Percentiles rank a stretch among this genome's conserved stretches.
Evolutionary conservation across 2,113 vertebrate genomes (phyloP).

Genomic region (Ariopsis seemanni): DNA sequence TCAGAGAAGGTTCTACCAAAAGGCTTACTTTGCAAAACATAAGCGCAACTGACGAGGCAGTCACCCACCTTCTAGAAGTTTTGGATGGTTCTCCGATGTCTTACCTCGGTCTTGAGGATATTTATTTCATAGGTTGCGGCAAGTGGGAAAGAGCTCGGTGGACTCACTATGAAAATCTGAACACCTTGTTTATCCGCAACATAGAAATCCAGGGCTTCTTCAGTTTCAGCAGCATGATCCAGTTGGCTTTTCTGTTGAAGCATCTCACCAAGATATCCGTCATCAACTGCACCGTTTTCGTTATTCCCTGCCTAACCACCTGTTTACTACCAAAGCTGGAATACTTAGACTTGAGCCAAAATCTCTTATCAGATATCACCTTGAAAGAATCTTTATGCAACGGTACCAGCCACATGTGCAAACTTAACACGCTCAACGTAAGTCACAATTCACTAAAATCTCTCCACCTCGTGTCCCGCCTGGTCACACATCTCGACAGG

Average conservation of each 20-base stretch:
- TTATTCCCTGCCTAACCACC: slow-evolving; percentile 67
- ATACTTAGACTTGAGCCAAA: slow-evolving; percentile 78
- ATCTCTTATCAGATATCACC: slow-evolving; percentile 71
- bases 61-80: neutral
- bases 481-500: slow-evolving; percentile 66
- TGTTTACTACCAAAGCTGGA: slow-evolving; percentile 58
- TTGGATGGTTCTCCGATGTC: slow-evolving; percentile 53
- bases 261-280: slow-evolving; percentile 65
- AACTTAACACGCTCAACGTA: slow-evolving; percentile 72
- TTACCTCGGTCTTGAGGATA: slow-evolving; percentile 62
- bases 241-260: slow-evolving; percentile 1
- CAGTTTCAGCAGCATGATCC: slow-evolving; percentile 55
- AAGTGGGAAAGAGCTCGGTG: neutral
- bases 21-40: slow-evolving; percentile 63
- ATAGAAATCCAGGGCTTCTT: slow-evolving; percentile 50
- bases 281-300: slow-evolving; percentile 69
- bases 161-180: slow-evolving; percentile 44
- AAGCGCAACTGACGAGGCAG: slow-evolving; percentile 47
- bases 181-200: slow-evolving; percentile 56
- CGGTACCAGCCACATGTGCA: slow-evolving; percentile 48
- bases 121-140: slow-evolving; percentile 63
- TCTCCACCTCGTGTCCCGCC: slow-evolving; percentile 54
- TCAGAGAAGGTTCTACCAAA: slow-evolving; percentile 14
- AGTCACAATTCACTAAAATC: slow-evolving; percentile 72
- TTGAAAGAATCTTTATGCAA: slow-evolving; percentile 67